These are phyloP conservation scores for Lamellibrachia columna DNA, from an alignment of 2,888 invertebrate species.

Conservation along the genomic window DNA sequence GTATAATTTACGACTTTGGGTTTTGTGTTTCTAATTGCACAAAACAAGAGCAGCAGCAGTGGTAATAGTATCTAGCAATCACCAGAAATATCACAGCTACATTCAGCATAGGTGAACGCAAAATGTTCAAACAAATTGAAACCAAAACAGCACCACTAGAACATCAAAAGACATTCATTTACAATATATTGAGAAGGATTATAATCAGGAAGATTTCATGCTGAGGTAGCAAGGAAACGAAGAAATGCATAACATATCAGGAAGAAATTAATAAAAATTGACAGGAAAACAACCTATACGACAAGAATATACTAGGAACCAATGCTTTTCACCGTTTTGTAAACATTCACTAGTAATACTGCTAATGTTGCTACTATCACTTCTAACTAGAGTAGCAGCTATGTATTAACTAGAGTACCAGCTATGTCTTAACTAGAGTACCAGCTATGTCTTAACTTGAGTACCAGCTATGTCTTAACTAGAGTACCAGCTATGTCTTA, in stretches of 20 bases:
- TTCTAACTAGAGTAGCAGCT: neutral
- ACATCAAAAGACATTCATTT: neutral
- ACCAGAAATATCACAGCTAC: constrained; percentile 16
- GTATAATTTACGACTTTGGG: neutral
- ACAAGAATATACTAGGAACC: neutral
- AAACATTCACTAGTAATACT: neutral
- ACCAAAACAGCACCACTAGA: neutral
- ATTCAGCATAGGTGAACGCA: neutral
- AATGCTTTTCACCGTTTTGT: neutral
- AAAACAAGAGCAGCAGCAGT: neutral
- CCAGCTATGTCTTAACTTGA: neutral
- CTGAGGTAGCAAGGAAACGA: neutral
- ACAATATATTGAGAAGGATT: neutral
- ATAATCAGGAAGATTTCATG: neutral
- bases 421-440: neutral
- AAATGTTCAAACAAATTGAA: neutral
- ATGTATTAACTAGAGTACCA: neutral
- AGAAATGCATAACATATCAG: neutral
- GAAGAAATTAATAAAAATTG: neutral
- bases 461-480: neutral
- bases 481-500: neutral
- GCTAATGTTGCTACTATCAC: neutral
- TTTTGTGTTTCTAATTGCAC: neutral
- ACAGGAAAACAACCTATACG: neutral
- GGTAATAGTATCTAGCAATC: neutral